These are phyloP conservation scores for Pseudomyrmex cubaensis DNA, from an alignment of 1,140 invertebrate genomes.

Conservation along the genomic window DNA sequence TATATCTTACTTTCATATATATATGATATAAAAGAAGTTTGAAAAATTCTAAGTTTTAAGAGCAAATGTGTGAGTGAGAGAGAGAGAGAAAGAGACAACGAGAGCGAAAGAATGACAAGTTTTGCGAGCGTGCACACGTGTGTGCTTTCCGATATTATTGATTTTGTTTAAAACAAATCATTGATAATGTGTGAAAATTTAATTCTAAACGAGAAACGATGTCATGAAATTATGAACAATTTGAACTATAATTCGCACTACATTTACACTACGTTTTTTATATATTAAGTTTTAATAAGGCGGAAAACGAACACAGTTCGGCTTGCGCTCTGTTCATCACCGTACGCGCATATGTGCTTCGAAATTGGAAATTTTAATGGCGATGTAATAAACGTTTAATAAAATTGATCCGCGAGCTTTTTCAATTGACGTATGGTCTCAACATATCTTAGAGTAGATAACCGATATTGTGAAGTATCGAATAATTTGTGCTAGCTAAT, in stretches of 20 bases:
- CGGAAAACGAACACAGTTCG: slow-evolving; percentile 28
- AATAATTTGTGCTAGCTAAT: too few species aligned
- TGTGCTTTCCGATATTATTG: slow-evolving; percentile 50
- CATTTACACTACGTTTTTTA: slow-evolving; percentile 15
- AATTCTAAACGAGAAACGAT: slow-evolving; percentile 31
- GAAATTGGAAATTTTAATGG: slow-evolving; percentile 71
- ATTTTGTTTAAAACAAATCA: slow-evolving; percentile 23
- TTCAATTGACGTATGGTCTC: background rate
- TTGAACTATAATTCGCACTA: slow-evolving; percentile 24
- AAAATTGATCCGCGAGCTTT: slow-evolving; percentile 62
- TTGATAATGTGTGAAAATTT: slow-evolving; percentile 37
- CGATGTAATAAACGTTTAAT: slow-evolving; percentile 75
- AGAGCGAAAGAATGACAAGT: slow-evolving; percentile 51
- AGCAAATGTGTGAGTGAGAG: slow-evolving; percentile 2
- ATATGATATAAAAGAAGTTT: background rate
- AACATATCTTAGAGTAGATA: background rate
- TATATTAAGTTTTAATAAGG: slow-evolving; percentile 18
- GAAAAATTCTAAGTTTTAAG: slow-evolving; percentile 52
- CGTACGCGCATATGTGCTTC: slow-evolving; percentile 67
- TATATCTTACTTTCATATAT: slow-evolving; percentile 25
- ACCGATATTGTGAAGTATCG: too few species aligned
- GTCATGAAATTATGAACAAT: slow-evolving; percentile 53
- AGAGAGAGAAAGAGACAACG: slow-evolving; percentile 51
- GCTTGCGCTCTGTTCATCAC: slow-evolving; percentile 64
- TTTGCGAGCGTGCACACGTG: slow-evolving; percentile 35